These are phyloP conservation scores for Gnathochromis pfefferi DNA, from an alignment of 2,113 vertebrate species.

Conservation along the genomic window DNA sequence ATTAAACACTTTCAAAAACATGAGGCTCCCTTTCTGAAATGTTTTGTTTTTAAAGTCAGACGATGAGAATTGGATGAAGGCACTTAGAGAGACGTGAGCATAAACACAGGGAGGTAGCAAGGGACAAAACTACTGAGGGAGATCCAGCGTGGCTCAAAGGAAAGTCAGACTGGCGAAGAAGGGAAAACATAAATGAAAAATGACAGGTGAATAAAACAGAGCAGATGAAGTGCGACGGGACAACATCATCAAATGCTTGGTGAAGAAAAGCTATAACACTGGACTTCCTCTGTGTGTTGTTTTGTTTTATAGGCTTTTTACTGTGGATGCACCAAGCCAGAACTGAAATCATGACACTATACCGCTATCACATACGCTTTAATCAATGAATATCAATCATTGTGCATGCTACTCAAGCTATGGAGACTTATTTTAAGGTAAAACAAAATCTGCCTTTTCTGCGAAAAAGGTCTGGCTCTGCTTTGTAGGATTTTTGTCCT, in stretches of 20 bases:
- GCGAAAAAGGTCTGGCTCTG: not conserved
- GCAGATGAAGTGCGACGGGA: not conserved
- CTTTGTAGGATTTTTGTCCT: not conserved
- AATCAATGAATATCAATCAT: not conserved
- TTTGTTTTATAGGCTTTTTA: not conserved
- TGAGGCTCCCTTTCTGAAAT: not conserved
- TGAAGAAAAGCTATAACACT: not conserved
- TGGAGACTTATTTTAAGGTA: not conserved
- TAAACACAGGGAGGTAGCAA: not conserved
- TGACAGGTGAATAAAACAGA: constrained; percentile 14
- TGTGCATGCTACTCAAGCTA: not conserved
- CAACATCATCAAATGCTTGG: not conserved
- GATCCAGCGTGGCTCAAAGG: not conserved
- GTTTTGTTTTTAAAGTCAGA: constrained; percentile 1
- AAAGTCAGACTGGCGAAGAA: not conserved
- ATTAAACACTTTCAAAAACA: not conserved
- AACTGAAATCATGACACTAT: not conserved
- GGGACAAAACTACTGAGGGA: not conserved
- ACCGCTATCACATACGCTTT: not conserved
- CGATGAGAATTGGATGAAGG: not conserved
- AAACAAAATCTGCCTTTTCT: not conserved
- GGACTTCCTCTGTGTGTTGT: not conserved
- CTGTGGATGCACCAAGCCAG: not conserved
- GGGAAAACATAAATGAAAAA: constrained; percentile 4
- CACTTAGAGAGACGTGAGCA: not conserved